Base-by-base conservation (phyloP, 2,888 invertebrate genomes). In the Tridacna gigas region DNA sequence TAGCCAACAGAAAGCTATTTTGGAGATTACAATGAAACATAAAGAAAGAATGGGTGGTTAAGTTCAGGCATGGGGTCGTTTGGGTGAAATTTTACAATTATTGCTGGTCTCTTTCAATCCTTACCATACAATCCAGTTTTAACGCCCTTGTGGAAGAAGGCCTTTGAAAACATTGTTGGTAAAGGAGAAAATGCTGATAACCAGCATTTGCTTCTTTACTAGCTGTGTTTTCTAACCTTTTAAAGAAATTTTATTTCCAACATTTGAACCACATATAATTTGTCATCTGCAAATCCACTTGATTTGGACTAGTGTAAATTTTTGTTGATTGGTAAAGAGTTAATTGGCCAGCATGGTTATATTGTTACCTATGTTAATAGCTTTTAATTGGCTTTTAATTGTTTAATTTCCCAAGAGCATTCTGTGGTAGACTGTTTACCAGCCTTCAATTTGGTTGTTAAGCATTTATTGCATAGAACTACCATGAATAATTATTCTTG, bases 311-410 rank as follows among this genome's bases (percentile, higher is more conserved):
- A 37, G 37, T 37, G 3, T 37, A 37, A 2, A 37, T 37, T 7
- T 37, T 37, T 37, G 2, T 37, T 37, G 37, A 4, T 37, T 37
- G 7, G 37, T 37, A 37, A 37, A 37, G 37, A 37, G 37, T 37
- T 37, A 37, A 37, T 37, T 37, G 37, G 37, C 3, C 37, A 13
- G 13, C 22, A 22, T 65, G 20, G 20, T 65, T 65, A 26, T 65
- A 26, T 18, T 28, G 20, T 65, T 65, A 65, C 65, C 65, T 65
- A 65, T 12, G 25, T 26, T 28, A 25, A 65, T 65, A 26, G 28
- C 28, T 25, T 11, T 65, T 65, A 25, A 65, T 65, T 26, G 15
- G 65, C 26, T 65, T 65, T 65, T 26, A 65, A 65, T 26, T 65
- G 65, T 18, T 65, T 22, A 12, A 65, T 26, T 65, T 26, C 65